Evolutionary conservation across 2,113 vertebrate genomes (phyloP), one percentile per base, ranked within the genome.

Genomic region (Sinocyclocheilus anshuiensis): DNA sequence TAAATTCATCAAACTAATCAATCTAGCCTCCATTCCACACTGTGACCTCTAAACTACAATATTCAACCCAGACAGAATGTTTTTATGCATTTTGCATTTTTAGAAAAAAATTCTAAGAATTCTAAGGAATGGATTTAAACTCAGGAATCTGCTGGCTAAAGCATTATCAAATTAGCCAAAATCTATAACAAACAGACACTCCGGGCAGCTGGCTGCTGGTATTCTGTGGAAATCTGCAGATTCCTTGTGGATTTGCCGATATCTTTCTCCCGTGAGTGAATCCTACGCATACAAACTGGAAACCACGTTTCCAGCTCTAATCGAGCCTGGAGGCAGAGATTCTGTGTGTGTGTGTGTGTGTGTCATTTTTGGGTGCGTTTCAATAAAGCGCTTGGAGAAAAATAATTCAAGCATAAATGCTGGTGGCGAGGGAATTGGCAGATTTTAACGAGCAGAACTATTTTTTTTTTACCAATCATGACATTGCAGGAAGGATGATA

Each of bases 291-390:
- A 45, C 69, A 61, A 1, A 53, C 6, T 22, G 15, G 10, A 79
- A 4, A 81, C 55, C 87, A 89, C 81, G 77, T 86, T 91, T 65
- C 29, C 33, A 84, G 84, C 86, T 86, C 86, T 88, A 78, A 88
- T 59, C 20, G 20, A 22, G 57, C 90, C 91, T 86, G 86, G 86
- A 89, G 89, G 89, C 84, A 2, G 29, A 36, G 79, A 89, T 86
- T 39, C 55, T 59, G 57, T 59, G 57, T 22, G 86, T 77, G 74
- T 10, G n/a, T 33, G 88, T 29, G 29, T 33, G 29, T 33, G 29
- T 33, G 29, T 33, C 89, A 89, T 92, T 88, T 87, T 24, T 83
- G 89, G 77, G 86, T 88, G 89, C 89, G 91, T 88, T 90, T 91
- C 90, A 93, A 93, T 91, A 87, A 72, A 92, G 91, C 89, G 45